phyloP scores from a whole-genome alignment of 2,113 vertebrate genomes.

The Tretioscincus oriximinensis region DNA sequence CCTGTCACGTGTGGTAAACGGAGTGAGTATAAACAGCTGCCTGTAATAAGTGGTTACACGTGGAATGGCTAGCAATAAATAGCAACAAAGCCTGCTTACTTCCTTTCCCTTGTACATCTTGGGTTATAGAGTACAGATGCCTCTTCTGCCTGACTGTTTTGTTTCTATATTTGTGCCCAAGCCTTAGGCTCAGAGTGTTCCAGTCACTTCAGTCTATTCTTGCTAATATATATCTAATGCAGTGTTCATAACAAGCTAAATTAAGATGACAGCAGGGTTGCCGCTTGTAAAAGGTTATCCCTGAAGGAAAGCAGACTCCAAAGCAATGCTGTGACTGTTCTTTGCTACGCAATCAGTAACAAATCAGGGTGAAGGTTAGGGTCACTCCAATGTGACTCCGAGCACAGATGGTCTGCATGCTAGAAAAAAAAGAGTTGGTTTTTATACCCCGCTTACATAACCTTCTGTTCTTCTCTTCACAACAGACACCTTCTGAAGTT shows the following conservation, averaged over 20 bases:
- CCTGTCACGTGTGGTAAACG: neutral
- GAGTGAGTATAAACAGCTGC: neutral
- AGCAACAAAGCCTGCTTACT: slow-evolving; percentile 17
- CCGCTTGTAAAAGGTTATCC: slow-evolving; percentile 43
- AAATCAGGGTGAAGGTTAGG: no score
- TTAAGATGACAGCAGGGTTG: slow-evolving; percentile 41
- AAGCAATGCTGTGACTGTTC: neutral
- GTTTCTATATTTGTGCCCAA: slow-evolving; percentile 68
- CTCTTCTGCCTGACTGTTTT: slow-evolving; percentile 63
- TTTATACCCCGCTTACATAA: no score
- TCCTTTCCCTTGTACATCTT: slow-evolving; percentile 45
- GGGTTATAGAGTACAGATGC: slow-evolving; percentile 59
- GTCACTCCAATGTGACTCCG: no score
- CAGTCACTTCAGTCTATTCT: slow-evolving; percentile 56
- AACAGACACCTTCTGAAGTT: no score
- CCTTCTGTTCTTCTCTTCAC: no score
- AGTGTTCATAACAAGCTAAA: slow-evolving; percentile 64
- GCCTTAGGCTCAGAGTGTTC: slow-evolving; percentile 69
- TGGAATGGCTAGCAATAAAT: neutral
- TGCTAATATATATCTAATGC: slow-evolving; percentile 63
- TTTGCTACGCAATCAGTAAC: neutral
- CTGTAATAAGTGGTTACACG: neutral
- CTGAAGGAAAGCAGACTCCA: no score
- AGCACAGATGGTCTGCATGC: no score
- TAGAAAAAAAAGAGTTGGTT: no score